Evolutionary conservation across 2,113 vertebrate species (phyloP), one percentile per base, ranked within the genome.

Genomic region (Butorides virescens): DNA sequence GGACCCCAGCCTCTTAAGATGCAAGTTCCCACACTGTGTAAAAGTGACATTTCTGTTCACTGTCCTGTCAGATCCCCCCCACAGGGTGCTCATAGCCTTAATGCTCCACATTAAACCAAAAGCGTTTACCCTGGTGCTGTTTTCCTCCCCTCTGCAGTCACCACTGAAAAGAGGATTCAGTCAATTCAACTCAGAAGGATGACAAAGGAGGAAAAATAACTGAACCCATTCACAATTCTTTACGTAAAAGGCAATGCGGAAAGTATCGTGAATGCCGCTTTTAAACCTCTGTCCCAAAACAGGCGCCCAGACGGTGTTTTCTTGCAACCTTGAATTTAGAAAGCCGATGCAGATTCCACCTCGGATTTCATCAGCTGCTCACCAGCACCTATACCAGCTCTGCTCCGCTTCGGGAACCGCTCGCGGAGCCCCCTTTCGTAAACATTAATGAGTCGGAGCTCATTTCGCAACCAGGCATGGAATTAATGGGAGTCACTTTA

Each of bases 401-500:
- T 49, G n/a, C 62, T 75, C 72, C 8, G 20, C 79, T 91, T 32
- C 42, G 7, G 62, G 62, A 89, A 61, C n/a, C 9, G 14, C 73
- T 26, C 13, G 15, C n/a, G 4, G 17, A 86, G 49, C 71, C 26
- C 84, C 91, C 34, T 82, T 71, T 71, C 50, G 88, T 32, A 47
- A 86, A 53, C 66, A 23, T 49, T 32, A 77, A 58, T 36, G 67
- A 82, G 68, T n/a, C 37, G 16, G 88, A 96, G 47, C 30, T 85
- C 25, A 13, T 58, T 86, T 77, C 18, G 13, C 66, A 84, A 26
- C 58, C 80, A 77, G 47, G 66, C 59, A 72, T 0, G 5, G 63
- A 94, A 93, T 30, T 49, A 83, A 79, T 15, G 77, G 93, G 46
- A 97, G 56, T 65, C 88, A 65, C 88, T 96, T 97, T 77, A 90